phyloP scores from a whole-genome alignment of 1,140 invertebrate genomes.

The Cherax quadricarinatus region DNA sequence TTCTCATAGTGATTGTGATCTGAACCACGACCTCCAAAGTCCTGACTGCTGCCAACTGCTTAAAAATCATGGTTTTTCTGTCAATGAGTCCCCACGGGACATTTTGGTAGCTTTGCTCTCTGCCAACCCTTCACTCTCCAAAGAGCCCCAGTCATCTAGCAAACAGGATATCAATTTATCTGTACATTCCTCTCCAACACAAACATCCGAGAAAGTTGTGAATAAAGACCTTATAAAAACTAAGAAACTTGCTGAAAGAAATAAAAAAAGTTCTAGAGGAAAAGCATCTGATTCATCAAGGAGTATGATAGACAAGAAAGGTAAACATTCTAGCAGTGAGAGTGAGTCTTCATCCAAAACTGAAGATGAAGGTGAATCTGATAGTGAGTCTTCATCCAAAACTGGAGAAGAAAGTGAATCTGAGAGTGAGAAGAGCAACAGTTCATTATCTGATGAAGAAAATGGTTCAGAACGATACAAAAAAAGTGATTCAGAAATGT shows the following conservation, averaged over 20 bases:
- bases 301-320: not conserved
- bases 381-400: not conserved
- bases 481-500: no score
- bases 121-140: conserved; percentile 6
- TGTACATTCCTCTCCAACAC: not conserved
- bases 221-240: no score
- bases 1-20: not conserved
- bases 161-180: not conserved
- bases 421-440: no score
- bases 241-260: not conserved
- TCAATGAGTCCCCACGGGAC: conserved; percentile 36
- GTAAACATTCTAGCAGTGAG: no score
- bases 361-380: conserved; percentile 12
- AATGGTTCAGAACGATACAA: no score
- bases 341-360: not conserved
- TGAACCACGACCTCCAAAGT: conserved; percentile 29
- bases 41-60: conserved; percentile 15
- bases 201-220: not conserved
- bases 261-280: not conserved
- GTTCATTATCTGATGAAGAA: not conserved
- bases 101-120: conserved; percentile 1
- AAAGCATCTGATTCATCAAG: not conserved
- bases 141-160: not conserved
- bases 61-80: conserved; percentile 1
- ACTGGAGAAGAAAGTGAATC: no score